Evolutionary conservation across 2,113 vertebrate species (phyloP), one percentile per base, ranked within the genome.

Genomic region (Catharus minimus): DNA sequence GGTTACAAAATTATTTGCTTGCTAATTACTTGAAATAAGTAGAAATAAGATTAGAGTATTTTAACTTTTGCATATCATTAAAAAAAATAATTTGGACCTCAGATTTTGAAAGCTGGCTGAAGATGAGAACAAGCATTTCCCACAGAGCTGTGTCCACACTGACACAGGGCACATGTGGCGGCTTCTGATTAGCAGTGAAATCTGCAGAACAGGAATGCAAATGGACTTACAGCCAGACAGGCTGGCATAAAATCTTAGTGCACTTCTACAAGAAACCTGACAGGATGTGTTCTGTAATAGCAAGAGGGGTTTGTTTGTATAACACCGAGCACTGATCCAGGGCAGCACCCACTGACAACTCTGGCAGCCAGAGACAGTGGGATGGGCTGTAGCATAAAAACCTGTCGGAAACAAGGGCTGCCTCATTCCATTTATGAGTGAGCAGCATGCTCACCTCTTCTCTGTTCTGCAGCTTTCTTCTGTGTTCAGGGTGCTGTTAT

Each of bases 111-210:
- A 84, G 44, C 55, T 75, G 83, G 36, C 86, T 89, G 81, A 38
- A 76, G 81, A 41, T 75, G 27, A 84, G 74, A 82, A 50, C 20
- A 30, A 62, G 47, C 13, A 24, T 65, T 86, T 78, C 65, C 41
- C 66, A 13, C 26, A 36, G 27, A 89, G 47, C 81, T 19, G 33
- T 53, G 16, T 26, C 47, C 73, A 23, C 8, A 0, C 36, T 32
- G 27, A 68, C 73, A 38, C 41, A 11, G 61, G 15, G 8, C 1
- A 1, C 22, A 10, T 1, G 0, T 38, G 80, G 57, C n/a, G 15
- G 16, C n/a, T 49, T 8, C 32, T 46, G 30, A 62, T 68, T 4
- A 69, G 77, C 57, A 43, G 23, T 22, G 74, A 53, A 55, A 50
- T 58, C 36, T 10, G 3, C 66, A 61, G 10, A 64, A 28, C 23